A percentile compares a stretch with the other conserved stretches of the same genome.
phyloP scores from a whole-genome alignment of 2,888 invertebrate genomes.

The Xestia ashworthii region DNA sequence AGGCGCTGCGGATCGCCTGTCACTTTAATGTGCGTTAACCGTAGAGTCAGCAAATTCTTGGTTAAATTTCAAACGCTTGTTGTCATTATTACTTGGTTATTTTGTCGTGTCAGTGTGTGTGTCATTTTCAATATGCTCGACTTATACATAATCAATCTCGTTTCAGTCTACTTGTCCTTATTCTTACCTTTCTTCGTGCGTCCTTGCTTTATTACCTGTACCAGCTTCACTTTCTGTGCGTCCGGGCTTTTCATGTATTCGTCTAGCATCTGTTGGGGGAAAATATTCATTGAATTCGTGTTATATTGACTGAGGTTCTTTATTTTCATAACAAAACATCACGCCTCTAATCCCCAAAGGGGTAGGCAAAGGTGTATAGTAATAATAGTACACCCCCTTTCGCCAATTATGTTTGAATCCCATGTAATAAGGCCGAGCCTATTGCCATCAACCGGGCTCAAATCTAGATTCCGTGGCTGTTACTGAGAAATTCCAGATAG shows the following conservation, averaged over 20 bases:
- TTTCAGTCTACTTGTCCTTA: slow-evolving; percentile 58
- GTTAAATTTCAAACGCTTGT: slow-evolving; percentile 20
- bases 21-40: not conserved
- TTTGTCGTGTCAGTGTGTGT: slow-evolving; percentile 26
- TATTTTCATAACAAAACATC: too few species aligned
- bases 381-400: too few species aligned
- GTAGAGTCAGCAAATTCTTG: not conserved
- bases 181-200: slow-evolving; percentile 78
- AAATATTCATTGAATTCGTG: not conserved
- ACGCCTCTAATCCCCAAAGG: too few species aligned
- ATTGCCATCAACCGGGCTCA: too few species aligned
- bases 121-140: not conserved
- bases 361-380: too few species aligned
- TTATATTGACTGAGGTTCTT: not conserved
- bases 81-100: slow-evolving; percentile 7
- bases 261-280: slow-evolving; percentile 80
- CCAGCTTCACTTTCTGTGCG: slow-evolving; percentile 82
- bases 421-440: too few species aligned
- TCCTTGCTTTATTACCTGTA: slow-evolving; percentile 83
- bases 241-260: slow-evolving; percentile 81
- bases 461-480: too few species aligned
- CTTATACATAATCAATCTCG: slow-evolving; percentile 43
- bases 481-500: too few species aligned
- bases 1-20: not conserved
- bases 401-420: too few species aligned